A percentile compares a stretch with the other conserved stretches of the same genome.
These are phyloP conservation scores for Poecile atricapillus DNA, from an alignment of 2,113 vertebrate genomes.

Conservation along the genomic window DNA sequence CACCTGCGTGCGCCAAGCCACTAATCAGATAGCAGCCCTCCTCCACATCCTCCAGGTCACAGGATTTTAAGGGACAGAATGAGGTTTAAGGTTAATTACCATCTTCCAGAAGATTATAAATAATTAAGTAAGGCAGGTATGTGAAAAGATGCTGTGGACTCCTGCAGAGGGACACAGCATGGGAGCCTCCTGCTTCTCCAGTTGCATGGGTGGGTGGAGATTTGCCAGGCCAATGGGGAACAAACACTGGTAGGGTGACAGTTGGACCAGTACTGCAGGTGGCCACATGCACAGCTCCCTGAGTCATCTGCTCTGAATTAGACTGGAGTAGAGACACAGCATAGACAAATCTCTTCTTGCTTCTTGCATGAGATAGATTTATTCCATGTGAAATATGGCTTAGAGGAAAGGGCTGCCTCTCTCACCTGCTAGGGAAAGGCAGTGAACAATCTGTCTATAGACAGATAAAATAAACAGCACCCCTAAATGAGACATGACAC, in stretches of 20 bases:
- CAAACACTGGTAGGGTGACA: rapidly evolving
- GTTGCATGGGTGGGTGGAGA: neutral
- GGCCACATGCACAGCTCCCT: neutral
- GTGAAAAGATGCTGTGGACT: neutral
- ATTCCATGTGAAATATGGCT: neutral
- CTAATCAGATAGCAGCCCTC: neutral
- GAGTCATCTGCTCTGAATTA: conserved; percentile 49
- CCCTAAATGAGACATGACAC: neutral
- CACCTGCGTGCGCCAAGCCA: neutral
- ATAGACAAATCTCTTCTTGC: neutral
- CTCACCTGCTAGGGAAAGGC: neutral
- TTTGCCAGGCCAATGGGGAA: neutral
- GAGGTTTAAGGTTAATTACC: neutral
- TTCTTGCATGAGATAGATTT: conserved; percentile 1
- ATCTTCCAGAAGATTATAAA: conserved; percentile 4
- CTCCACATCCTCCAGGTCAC: neutral
- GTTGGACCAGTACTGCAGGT: rapidly evolving
- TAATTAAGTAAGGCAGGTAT: neutral
- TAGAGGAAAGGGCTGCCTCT: neutral
- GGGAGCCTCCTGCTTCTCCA: rapidly evolving
- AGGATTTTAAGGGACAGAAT: neutral
- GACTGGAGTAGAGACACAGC: neutral
- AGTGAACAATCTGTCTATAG: neutral
- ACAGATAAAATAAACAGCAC: neutral
- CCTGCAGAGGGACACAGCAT: neutral